Conservation (phyloP, 2,888 invertebrate species). For the Xestoiulus laeticollis region DNA sequence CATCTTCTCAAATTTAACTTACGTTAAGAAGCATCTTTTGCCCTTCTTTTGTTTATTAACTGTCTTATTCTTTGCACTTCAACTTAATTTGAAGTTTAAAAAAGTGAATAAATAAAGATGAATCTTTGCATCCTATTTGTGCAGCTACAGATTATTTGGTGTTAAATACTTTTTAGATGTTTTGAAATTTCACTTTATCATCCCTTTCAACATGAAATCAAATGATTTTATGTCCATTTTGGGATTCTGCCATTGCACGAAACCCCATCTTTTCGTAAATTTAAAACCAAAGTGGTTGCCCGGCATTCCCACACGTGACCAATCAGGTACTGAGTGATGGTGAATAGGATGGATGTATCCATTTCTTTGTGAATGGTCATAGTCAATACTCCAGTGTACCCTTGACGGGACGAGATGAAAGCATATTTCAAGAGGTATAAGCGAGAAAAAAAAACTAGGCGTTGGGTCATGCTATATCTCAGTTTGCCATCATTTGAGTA, state of each 20-base stretch:
- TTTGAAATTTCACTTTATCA: no score
- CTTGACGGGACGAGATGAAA: neutral
- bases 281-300: neutral
- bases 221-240: neutral
- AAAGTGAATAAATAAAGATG: no score
- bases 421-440: neutral
- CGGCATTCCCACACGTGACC: neutral
- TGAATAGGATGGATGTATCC: neutral
- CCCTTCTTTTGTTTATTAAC: no score
- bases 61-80: no score
- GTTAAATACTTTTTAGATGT: no score
- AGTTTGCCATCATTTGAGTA: slow-evolving; percentile 1
- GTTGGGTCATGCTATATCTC: neutral
- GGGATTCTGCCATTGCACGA: neutral
- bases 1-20: no score
- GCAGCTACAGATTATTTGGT: no score
- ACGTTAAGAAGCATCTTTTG: no score
- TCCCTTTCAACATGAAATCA: neutral
- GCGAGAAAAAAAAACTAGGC: neutral
- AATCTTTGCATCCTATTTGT: no score
- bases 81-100: neutral
- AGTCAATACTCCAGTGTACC: neutral
- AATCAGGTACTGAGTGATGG: neutral
- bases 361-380: neutral
- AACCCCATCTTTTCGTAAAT: neutral